phyloP scores from a whole-genome alignment of 2,888 invertebrate species.

The Oegoconia quadripuncta region DNA sequence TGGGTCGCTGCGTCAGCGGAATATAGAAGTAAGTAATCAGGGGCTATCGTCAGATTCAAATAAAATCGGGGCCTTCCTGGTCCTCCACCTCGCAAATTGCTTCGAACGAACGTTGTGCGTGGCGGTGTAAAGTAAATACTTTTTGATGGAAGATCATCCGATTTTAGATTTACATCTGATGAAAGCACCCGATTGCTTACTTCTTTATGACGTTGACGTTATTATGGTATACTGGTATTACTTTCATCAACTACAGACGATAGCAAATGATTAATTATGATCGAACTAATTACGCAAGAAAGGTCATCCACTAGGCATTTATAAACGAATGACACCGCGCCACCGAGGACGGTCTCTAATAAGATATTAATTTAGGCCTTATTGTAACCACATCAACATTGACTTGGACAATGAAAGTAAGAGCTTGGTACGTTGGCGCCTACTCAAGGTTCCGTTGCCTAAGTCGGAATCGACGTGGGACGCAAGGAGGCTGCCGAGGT shows the following conservation, averaged over 20 bases:
- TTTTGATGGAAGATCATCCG: too few species aligned
- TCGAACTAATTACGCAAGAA: neutral
- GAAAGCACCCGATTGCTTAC: too few species aligned
- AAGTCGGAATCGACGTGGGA: slow-evolving; percentile 57
- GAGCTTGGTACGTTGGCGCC: slow-evolving; percentile 55
- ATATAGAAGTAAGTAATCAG: too few species aligned
- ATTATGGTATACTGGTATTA: too few species aligned
- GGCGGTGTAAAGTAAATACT: too few species aligned
- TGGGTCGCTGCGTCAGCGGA: too few species aligned
- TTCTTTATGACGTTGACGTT: too few species aligned
- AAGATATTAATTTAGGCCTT: slow-evolving; percentile 33
- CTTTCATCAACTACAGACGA: neutral
- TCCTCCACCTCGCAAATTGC: too few species aligned
- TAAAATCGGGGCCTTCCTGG: too few species aligned
- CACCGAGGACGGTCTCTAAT: slow-evolving; percentile 10
- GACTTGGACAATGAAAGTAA: slow-evolving; percentile 67
- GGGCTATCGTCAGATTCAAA: too few species aligned
- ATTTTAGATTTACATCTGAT: too few species aligned
- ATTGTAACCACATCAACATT: slow-evolving; percentile 55
- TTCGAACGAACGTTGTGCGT: too few species aligned
- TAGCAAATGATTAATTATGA: neutral
- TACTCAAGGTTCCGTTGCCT: slow-evolving; percentile 61
- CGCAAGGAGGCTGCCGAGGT: slow-evolving; percentile 43
- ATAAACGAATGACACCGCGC: slow-evolving; percentile 14
- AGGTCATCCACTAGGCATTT: neutral